Percentiles rank a stretch among this genome's conserved stretches.
Conservation (phyloP, 2,797 vertebrate species). For the Hyperoplus lanceolatus region DNA sequence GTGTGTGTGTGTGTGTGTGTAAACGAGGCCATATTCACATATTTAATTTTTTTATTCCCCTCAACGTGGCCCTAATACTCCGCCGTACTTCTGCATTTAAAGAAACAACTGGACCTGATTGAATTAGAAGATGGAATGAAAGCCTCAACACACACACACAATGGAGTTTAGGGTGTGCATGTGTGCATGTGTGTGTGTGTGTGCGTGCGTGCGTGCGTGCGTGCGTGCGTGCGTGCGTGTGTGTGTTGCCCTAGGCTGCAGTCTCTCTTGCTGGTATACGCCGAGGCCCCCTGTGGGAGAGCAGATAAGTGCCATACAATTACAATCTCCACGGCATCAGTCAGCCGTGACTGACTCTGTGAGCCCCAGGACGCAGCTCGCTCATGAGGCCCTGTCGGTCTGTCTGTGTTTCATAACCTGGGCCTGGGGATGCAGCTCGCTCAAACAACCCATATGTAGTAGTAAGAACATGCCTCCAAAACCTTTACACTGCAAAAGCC, state of each 20-base stretch:
- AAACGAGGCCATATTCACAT: too few relatives aligned
- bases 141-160: slow-evolving; percentile 15
- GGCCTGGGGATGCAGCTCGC: slow-evolving; percentile 34
- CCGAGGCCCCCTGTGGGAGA: slow-evolving; percentile 30
- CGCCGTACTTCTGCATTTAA: too few relatives aligned
- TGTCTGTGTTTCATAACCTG: slow-evolving; percentile 4
- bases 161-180: not conserved
- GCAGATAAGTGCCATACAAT: slow-evolving; percentile 59
- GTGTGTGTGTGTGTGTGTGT: not conserved
- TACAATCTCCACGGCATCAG: slow-evolving; percentile 51
- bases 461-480: slow-evolving; percentile 34
- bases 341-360: slow-evolving; percentile 37
- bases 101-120: slow-evolving; percentile 31
- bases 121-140: slow-evolving; percentile 34
- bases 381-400: slow-evolving; percentile 31
- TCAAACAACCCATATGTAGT: slow-evolving; percentile 17
- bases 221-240: not conserved
- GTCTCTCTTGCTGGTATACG: slow-evolving; percentile 18
- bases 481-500: not conserved
- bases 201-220: not conserved
- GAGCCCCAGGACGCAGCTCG: slow-evolving; percentile 40
- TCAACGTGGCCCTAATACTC: too few relatives aligned
- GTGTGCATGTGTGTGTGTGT: not conserved
- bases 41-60: too few relatives aligned
- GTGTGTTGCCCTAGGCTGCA: slow-evolving; percentile 9